These are phyloP conservation scores for Liparis tanakae DNA, from an alignment of 2,797 vertebrate species.

Conservation along the genomic window DNA sequence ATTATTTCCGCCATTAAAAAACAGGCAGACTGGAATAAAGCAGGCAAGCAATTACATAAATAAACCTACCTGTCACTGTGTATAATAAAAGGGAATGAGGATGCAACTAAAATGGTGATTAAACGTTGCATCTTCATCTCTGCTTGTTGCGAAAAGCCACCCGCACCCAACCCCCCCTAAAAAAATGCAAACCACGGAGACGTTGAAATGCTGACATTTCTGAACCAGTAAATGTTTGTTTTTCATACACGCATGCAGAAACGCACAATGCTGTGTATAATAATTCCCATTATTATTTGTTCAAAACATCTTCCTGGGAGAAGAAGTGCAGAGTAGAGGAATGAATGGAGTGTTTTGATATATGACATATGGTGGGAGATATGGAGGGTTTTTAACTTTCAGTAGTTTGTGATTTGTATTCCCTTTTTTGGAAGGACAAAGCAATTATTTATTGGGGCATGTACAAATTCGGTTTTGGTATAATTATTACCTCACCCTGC, in stretches of 20 bases:
- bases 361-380: no score
- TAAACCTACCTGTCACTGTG: slow-evolving; percentile 13
- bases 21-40: background rate
- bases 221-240: background rate
- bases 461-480: background rate
- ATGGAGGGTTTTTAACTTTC: background rate
- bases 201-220: background rate
- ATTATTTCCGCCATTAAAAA: slow-evolving; percentile 1
- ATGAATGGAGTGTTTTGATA: no score
- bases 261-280: background rate
- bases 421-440: no score
- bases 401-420: background rate
- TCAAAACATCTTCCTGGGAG: no score
- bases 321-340: no score
- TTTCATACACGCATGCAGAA: background rate
- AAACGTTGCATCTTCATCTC: background rate
- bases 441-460: background rate
- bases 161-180: no score
- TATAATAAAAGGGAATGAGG: slow-evolving; percentile 3
- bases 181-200: no score
- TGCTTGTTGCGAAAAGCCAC: slow-evolving; percentile 1
- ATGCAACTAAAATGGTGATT: background rate
- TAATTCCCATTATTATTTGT: no score
- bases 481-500: background rate
- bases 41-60: slow-evolving; percentile 6